A percentile compares a stretch with the other conserved stretches of the same genome.
Evolutionary conservation across 2,113 vertebrate genomes (phyloP).

Genomic region (Myrmecobius fasciatus): DNA sequence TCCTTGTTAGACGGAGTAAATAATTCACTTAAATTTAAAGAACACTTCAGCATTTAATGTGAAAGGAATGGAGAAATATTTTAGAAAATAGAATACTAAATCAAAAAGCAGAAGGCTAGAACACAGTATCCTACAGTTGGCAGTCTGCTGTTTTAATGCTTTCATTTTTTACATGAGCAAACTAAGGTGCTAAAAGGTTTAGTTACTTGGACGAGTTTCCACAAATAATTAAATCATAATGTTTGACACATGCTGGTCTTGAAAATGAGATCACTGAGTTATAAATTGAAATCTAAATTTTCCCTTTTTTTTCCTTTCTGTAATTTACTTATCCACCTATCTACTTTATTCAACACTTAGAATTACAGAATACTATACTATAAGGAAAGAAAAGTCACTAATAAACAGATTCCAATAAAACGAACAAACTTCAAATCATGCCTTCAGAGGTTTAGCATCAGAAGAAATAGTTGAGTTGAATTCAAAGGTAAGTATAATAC

Average conservation of each 20-base stretch:
- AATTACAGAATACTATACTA: neutral
- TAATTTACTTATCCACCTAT: neutral
- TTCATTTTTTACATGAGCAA: neutral
- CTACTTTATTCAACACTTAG: neutral
- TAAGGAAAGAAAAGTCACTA: neutral
- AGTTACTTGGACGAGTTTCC: neutral
- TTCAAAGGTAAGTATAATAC: neutral
- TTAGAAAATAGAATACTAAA: neutral
- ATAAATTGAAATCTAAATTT: neutral
- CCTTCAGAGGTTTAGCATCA: neutral
- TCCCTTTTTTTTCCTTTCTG: neutral
- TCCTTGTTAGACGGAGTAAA: neutral
- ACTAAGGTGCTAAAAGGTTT: neutral
- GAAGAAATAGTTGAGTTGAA: neutral
- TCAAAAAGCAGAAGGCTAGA: neutral
- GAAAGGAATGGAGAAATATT: neutral
- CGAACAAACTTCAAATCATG: neutral
- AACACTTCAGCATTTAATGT: neutral
- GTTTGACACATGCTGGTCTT: neutral
- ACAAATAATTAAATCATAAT: neutral
- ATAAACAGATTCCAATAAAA: neutral
- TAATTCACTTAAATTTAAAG: neutral
- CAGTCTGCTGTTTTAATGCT: neutral
- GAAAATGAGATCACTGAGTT: neutral
- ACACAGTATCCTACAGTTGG: neutral